Base-by-base conservation (phyloP, 2,888 invertebrate genomes). In the Ischnura elegans region DNA sequence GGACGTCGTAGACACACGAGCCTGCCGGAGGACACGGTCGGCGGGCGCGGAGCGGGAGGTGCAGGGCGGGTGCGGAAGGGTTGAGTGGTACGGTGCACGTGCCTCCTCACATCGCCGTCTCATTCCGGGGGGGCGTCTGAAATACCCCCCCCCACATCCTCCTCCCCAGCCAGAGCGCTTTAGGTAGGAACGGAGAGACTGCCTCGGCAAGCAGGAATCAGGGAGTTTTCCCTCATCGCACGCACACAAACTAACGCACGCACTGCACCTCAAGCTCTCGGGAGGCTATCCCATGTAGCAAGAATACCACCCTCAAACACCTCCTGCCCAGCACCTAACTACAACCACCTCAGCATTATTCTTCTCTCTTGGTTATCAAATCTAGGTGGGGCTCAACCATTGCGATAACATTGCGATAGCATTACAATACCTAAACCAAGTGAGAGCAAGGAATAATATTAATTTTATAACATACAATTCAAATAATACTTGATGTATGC, bases 21-120 rank as follows among this genome's bases (percentile, higher is more conserved):
- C n/a, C n/a, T n/a, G 36, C 76, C 36, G 2, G 36, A 36, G 76
- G 76, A 76, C 76, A 76, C 76, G 76, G 76, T 76, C n/a, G 19
- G 13, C 16, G 16, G 51, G 13, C 36, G 76, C n/a, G 66, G n/a
- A 29, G 66, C 6, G 29, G 8, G 29, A 29, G 21, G 66, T 10
- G 76, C n/a, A 36, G 76, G 1, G 76, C 51, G 55, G 55, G 36
- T 13, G 42, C 42, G 6, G 43, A 86, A 43, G 42, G 61, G 42
- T 6, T 76, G 55, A 25, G 25, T 61, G 55, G 42, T 43, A 25
- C 90, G 61, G 76, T 13, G 76, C 76, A 90, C 90, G 90, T 90
- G 90, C 90, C 21, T 90, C 61, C 90, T 90, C 90, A 90, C 43
- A 42, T 66, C 61, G 61, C 90, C 66, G 42, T 66, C 90, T 61